These are phyloP conservation scores for Caenorhabditis macrosperma DNA, from an alignment of 2,888 invertebrate species.

Conservation along the genomic window DNA sequence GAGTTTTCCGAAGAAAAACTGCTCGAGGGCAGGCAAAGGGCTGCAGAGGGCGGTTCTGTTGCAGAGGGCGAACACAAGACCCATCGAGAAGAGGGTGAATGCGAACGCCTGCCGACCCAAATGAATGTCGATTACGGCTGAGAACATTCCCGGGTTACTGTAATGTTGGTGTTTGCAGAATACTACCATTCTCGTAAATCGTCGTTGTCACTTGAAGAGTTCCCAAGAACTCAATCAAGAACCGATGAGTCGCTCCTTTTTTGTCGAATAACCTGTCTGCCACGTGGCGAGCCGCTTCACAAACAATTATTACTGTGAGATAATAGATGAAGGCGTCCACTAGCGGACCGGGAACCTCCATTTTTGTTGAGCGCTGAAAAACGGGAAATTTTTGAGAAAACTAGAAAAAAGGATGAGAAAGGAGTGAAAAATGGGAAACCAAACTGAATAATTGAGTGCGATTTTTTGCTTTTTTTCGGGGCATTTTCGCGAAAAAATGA, in stretches of 20 bases:
- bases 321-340: slow-evolving; percentile 49
- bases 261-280: slow-evolving; percentile 47
- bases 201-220: slow-evolving; percentile 62
- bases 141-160: neutral
- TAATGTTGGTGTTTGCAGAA: neutral
- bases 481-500: too few species aligned
- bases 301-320: slow-evolving; percentile 40
- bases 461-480: too few species aligned
- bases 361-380: slow-evolving; percentile 1
- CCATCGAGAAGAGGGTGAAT: slow-evolving; percentile 56
- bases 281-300: slow-evolving; percentile 46
- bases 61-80: slow-evolving; percentile 58
- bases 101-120: slow-evolving; percentile 62
- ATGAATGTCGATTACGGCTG: slow-evolving; percentile 64
- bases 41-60: slow-evolving; percentile 58
- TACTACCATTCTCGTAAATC: slow-evolving; percentile 64
- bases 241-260: slow-evolving; percentile 43
- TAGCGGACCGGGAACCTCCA: slow-evolving; percentile 40
- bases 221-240: slow-evolving; percentile 63
- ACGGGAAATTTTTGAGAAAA: neutral
- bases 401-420: neutral
- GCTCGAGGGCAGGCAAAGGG: slow-evolving; percentile 62
- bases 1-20: slow-evolving; percentile 49
- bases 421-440: neutral
- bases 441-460: too few species aligned